These are phyloP conservation scores for Perognathus longimembris DNA, from an alignment of 2,113 vertebrate genomes.

Conservation along the genomic window DNA sequence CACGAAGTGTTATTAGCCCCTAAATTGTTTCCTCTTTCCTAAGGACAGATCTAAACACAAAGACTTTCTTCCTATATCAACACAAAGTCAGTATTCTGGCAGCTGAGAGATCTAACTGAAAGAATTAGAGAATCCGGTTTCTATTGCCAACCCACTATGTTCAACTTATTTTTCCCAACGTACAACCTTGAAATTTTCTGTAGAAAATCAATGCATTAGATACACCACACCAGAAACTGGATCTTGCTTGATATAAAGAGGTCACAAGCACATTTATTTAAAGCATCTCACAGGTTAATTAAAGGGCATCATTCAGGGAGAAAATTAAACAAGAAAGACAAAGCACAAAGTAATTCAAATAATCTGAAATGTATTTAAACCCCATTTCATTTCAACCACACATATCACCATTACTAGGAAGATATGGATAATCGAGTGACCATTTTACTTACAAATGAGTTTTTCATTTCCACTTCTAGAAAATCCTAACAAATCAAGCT, in stretches of 20 bases:
- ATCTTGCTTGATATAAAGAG: conserved; percentile 17
- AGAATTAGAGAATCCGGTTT: neutral
- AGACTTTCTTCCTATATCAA: neutral
- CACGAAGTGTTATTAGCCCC: neutral
- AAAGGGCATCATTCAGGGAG: neutral
- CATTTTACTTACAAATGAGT: conserved; percentile 68
- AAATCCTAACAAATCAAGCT: conserved; percentile 58
- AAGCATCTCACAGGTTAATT: conserved; percentile 16
- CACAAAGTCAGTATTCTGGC: neutral
- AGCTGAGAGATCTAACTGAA: neutral
- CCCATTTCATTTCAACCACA: neutral
- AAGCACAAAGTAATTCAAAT: conserved; percentile 34
- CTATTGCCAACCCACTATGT: neutral
- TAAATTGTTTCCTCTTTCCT: neutral
- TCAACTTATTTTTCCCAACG: neutral
- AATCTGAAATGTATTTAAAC: neutral
- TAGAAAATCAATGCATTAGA: conserved; percentile 45
- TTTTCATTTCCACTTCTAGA: conserved; percentile 50
- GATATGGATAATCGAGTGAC: neutral
- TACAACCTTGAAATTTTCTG: conserved; percentile 52
- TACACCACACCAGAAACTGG: neutral
- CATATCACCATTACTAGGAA: neutral
- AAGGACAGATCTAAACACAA: neutral
- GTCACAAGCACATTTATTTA: conserved; percentile 2
- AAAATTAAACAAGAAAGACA: conserved; percentile 21